Conservation (phyloP, 37 sponge, comb jelly and placozoan species). For the Tethya wilhelma region DNA sequence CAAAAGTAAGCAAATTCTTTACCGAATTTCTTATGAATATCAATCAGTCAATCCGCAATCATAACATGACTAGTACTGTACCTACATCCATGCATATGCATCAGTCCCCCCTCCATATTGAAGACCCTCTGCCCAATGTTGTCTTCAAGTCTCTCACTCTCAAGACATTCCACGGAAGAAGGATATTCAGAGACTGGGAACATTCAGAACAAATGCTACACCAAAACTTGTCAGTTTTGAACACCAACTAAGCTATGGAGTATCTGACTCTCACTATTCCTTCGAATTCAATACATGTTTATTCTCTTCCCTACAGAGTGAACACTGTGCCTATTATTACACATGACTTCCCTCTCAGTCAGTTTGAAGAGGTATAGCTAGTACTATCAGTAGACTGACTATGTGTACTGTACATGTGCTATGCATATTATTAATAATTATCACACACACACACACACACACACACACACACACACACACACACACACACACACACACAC, state of each 20-base stretch:
- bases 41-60: neutral
- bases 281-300: neutral
- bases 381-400: too few species aligned
- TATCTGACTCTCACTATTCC: neutral
- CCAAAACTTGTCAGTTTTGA: conserved; percentile 32
- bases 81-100: neutral
- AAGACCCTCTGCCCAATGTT: conserved; percentile 69
- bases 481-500: too few species aligned
- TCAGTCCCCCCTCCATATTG: conserved; percentile 76
- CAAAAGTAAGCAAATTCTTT: conserved; percentile 51
- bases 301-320: conserved; percentile 25
- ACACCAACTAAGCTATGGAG: neutral
- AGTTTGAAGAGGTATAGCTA: conserved; percentile 73
- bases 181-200: conserved; percentile 87
- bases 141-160: conserved; percentile 82
- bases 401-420: too few species aligned
- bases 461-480: too few species aligned
- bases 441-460: too few species aligned
- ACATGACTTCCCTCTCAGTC: conserved; percentile 70
- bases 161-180: conserved; percentile 88
- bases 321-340: conserved; percentile 60
- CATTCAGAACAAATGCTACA: conserved; percentile 71
- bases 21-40: neutral
- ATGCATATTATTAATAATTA: too few species aligned
- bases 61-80: neutral